Percentiles rank a stretch among this genome's conserved stretches.
Evolutionary conservation across 2,113 vertebrate genomes (phyloP).

Genomic region (Sprattus sprattus): DNA sequence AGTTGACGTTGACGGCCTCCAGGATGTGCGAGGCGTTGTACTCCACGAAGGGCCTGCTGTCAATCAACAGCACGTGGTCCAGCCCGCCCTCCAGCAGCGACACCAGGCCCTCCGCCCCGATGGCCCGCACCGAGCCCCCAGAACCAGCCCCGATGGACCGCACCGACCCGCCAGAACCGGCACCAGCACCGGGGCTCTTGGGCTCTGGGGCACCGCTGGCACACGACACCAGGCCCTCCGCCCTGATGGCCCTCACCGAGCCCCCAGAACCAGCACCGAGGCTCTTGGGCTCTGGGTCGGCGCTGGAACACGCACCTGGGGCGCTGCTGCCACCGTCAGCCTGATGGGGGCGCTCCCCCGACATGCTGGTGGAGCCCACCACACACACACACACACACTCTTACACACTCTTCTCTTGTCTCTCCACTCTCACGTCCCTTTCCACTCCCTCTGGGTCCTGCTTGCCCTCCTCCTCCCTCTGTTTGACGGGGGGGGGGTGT

Average conservation of each 20-base stretch:
- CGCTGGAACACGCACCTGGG: conserved; percentile 72
- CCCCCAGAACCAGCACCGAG: conserved; percentile 44
- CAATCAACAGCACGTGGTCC: conserved; percentile 87
- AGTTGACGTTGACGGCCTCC: conserved; percentile 94
- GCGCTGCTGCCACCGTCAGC: no score
- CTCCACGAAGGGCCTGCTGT: conserved; percentile 95
- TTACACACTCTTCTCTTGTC: conserved; percentile 50
- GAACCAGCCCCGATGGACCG: background rate
- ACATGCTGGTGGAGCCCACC: conserved; percentile 48
- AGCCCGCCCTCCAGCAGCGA: conserved; percentile 85
- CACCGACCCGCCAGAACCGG: no score
- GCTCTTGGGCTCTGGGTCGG: conserved; percentile 48
- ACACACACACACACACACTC: conserved; percentile 53
- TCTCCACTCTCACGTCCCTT: conserved; percentile 57
- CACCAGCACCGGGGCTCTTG: conserved; percentile 46
- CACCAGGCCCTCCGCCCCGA: conserved; percentile 83
- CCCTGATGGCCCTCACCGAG: no score
- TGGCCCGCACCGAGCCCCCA: conserved; percentile 62
- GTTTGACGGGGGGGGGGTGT: background rate
- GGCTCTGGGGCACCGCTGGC: conserved; percentile 45
- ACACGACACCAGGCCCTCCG: conserved; percentile 75
- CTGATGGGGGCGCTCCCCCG: background rate
- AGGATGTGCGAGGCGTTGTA: conserved; percentile 91
- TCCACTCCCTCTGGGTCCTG: conserved; percentile 50
- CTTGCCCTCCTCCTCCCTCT: conserved; percentile 29